Percentiles rank a stretch among this genome's conserved stretches.
Conservation (phyloP, 2,113 vertebrate genomes). For the Halcyon senegalensis region DNA sequence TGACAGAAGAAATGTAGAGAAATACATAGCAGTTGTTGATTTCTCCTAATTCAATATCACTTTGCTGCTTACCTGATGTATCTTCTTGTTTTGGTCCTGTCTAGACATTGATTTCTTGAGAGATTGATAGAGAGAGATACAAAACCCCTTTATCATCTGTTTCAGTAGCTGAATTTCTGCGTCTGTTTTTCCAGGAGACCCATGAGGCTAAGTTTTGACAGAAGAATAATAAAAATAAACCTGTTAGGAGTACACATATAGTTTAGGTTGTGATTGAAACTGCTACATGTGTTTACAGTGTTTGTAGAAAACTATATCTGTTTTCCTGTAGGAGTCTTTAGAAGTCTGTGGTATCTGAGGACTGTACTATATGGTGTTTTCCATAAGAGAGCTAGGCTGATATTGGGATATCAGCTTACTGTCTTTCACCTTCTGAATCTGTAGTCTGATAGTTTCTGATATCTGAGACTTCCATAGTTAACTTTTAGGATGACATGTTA, state of each 20-base stretch:
- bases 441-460: neutral
- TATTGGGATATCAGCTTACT: neutral
- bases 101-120: neutral
- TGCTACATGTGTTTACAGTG: neutral
- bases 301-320: neutral
- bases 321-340: neutral
- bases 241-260: neutral
- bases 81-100: neutral
- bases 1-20: neutral
- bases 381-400: neutral
- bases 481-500: neutral
- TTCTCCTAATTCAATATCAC: neutral
- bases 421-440: neutral
- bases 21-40: neutral
- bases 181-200: neutral
- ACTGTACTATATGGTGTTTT: neutral
- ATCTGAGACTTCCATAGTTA: neutral
- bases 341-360: neutral
- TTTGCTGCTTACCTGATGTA: neutral
- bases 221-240: neutral
- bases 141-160: neutral
- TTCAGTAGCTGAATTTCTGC: neutral
- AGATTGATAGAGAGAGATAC: neutral
- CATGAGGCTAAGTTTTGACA: neutral
- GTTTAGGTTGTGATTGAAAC: neutral